Percentiles rank a stretch among this genome's conserved stretches.
These are phyloP conservation scores for Poeciliopsis occidentalis DNA, from an alignment of 2,113 vertebrate genomes.

Conservation along the genomic window DNA sequence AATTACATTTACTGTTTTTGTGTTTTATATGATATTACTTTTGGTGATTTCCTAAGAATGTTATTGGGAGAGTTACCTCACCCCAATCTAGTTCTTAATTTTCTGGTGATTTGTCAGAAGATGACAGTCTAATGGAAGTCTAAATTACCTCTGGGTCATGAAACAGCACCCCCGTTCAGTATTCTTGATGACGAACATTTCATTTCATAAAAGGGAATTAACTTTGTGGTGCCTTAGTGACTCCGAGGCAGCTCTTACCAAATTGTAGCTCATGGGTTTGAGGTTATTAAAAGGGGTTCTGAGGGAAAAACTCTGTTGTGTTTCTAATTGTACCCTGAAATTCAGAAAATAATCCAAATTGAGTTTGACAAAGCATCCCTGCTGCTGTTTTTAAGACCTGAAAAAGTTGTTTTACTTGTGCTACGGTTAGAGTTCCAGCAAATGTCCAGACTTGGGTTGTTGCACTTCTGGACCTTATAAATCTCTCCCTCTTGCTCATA, in stretches of 20 bases:
- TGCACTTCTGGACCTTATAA: background rate
- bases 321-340: background rate
- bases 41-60: background rate
- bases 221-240: background rate
- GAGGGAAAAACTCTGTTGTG: background rate
- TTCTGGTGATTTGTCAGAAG: background rate
- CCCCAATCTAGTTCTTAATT: background rate
- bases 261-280: background rate
- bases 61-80: background rate
- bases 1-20: constrained; percentile 6
- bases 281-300: background rate
- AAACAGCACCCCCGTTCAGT: background rate
- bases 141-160: background rate
- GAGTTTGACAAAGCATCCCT: background rate
- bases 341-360: background rate
- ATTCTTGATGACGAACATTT: background rate
- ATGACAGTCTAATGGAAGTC: background rate
- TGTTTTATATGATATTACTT: constrained; percentile 1
- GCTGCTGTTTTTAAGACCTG: background rate
- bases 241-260: background rate
- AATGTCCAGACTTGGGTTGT: background rate
- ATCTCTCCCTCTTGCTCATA: background rate
- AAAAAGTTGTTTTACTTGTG: background rate
- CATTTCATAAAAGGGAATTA: background rate
- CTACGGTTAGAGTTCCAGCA: background rate